Evolutionary conservation across 2,888 invertebrate genomes (phyloP).

Genomic region (Drosophila kokeensis): DNA sequence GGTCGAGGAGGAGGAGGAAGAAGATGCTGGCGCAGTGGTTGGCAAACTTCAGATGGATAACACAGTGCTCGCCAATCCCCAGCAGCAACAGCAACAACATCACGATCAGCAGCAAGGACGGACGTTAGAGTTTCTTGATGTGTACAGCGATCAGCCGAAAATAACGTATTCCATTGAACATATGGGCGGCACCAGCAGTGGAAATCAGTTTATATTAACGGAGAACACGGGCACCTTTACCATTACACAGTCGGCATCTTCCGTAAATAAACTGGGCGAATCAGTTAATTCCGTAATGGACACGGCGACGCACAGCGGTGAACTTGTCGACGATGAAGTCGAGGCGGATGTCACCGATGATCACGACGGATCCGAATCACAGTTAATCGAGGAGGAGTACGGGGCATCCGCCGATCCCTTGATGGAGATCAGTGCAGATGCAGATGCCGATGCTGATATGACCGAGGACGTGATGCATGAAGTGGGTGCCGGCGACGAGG

Average conservation of each 20-base stretch:
- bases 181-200: constrained; percentile 76
- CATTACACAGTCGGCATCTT: constrained; percentile 70
- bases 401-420: constrained; percentile 64
- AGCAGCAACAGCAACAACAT: constrained; percentile 43
- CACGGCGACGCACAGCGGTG: constrained; percentile 54
- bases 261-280: constrained; percentile 72
- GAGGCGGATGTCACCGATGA: constrained; percentile 67
- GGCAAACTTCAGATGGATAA: constrained; percentile 47
- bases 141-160: constrained; percentile 83
- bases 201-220: constrained; percentile 83
- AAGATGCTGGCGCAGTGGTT: constrained; percentile 42
- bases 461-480: constrained; percentile 57
- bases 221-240: constrained; percentile 83
- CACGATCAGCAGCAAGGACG: constrained; percentile 50
- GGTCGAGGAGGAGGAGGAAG: constrained; percentile 67
- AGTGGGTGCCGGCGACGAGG: constrained; percentile 51
- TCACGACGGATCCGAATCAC: constrained; percentile 72
- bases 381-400: constrained; percentile 81
- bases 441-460: constrained; percentile 55
- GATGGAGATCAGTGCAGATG: constrained; percentile 64
- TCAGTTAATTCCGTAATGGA: constrained; percentile 49
- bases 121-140: constrained; percentile 83
- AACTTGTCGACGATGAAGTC: constrained; percentile 71
- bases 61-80: constrained; percentile 39
- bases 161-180: constrained; percentile 84